Base-by-base conservation (phyloP, 2,113 vertebrate species). In the Aegotheles bennettii region DNA sequence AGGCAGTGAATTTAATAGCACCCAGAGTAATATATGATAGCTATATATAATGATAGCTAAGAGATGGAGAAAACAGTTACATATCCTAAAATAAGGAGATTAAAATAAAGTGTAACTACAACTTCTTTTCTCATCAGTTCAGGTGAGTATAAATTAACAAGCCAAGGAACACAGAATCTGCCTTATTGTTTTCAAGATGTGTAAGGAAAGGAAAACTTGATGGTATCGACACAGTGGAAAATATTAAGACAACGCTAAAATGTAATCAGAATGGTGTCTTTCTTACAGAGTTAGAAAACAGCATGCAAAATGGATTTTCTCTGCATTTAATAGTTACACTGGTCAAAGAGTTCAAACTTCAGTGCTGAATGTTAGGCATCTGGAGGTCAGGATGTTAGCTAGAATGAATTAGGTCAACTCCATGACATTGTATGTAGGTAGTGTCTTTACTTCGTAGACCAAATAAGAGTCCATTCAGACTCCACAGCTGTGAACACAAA, bases 301-400 rank as follows among this genome's bases (percentile, higher is more conserved):
- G 68, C 84, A 90, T 89, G 93, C 90, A 96, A 93, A 92, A 86
- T 91, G 63, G 87, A 89, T 93, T 95, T 95, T 94, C 85, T 93
- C 93, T 96, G 86, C 61, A 91, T 91, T 95, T 75, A 84, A 19
- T 26, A 63, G 68, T 38, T 42, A 51, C 28, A 84, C 13, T 83
- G 43, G 51, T 85, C 50, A 76, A 61, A 93, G 43, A 79, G 38
- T 70, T 93, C 71, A 89, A 63, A 70, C 60, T 71, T 51, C 0
- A 0, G 47, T 48, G 33, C 36, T 76, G 84, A 57, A 88, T 64
- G 40, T 84, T 28, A 70, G 38, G 48, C 64, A 85, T n/a, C 14
- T 24, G 28, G n/a, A 90, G 86, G 94, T 92, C 76, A 89, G 29
- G 21, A 48, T 79, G 76, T 85, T 20, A 90, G 50, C 68, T 76